Evolutionary conservation across 2,888 invertebrate species (phyloP), one percentile per base, ranked within the genome.

Genomic region (Heliconius ismenius): DNA sequence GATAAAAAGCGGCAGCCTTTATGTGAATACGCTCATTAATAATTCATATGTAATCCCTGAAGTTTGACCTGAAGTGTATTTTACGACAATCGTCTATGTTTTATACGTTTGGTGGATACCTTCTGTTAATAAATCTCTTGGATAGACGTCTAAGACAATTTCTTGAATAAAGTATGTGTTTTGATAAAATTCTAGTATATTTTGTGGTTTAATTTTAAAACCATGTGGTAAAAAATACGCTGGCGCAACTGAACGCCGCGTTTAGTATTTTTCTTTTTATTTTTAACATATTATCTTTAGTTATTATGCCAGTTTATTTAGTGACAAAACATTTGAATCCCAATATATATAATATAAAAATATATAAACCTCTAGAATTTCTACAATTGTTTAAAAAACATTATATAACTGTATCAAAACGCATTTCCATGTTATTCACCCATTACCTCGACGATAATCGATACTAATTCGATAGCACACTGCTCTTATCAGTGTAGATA

Each of bases 31-130:
- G 85, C 87, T 86, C 89, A 92, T 92, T 90, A 92, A 92, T 92
- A 92, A 92, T 92, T 92, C 92, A 92, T 91, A 87, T 85, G 86
- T 91, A 90, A 91, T 92, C 91, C 92, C 83, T 84, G 82, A 85
- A 90, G 88, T 88, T 86, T 84, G 77, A 78, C 80, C 78, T 70
- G 78, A 79, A 76, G 79, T 80, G 81, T 81, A 79, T 81, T 91
- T 91, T 90, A 91, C 87, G 90, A 87, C 84, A 88, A 91, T 90
- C 87, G 88, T 82, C 85, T 83, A 83, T 84, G 87, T 87, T 88
- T 86, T 87, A 86, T 86, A 84, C 81, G 85, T 78, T 77, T 54
- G 70, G 54, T 43, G 69, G 65, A 43, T 43, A 79, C 15, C n/a
- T 62, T 15, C 74, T 64, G 79, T 79, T 75, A 76, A 79, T 78